These are phyloP conservation scores for Zaprionus nigranus DNA, from an alignment of 1,140 invertebrate species.

Conservation along the genomic window DNA sequence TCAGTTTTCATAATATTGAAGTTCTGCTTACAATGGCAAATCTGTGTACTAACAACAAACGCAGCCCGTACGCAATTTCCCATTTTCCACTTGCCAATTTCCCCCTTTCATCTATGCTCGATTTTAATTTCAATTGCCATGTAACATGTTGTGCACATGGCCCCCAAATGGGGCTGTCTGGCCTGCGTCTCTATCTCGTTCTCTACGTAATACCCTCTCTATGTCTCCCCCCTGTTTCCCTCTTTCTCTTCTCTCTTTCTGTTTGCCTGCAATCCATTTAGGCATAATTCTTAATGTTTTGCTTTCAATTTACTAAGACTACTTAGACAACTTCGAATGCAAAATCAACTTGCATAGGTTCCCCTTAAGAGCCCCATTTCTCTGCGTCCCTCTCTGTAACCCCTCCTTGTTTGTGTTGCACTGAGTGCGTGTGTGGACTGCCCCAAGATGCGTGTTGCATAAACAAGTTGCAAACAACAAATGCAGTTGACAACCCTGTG, in stretches of 20 bases:
- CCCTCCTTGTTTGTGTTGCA: constrained; percentile 2
- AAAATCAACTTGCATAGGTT: constrained; percentile 66
- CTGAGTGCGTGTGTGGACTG: constrained; percentile 14
- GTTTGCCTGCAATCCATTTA: constrained; percentile 51
- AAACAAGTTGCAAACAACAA: constrained; percentile 50
- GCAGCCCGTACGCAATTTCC: constrained; percentile 26
- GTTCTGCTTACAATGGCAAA: constrained; percentile 69
- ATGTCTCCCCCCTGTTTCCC: background rate
- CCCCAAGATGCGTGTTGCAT: constrained; percentile 18
- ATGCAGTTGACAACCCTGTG: constrained; percentile 46
- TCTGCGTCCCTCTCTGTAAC: background rate
- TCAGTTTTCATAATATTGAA: constrained; percentile 36
- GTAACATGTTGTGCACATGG: constrained; percentile 62
- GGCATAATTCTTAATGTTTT: constrained; percentile 82
- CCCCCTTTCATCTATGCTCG: background rate
- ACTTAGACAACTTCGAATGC: constrained; percentile 52
- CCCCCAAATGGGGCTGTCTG: constrained; percentile 25
- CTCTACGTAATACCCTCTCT: background rate
- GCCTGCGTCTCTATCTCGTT: background rate
- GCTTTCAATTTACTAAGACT: constrained; percentile 77
- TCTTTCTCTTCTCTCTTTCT: background rate
- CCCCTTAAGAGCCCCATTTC: background rate
- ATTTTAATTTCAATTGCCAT: constrained; percentile 51
- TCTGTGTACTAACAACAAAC: constrained; percentile 70
- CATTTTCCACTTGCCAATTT: constrained; percentile 15